Evolutionary conservation across 2,797 vertebrate species (phyloP).

Genomic region (Mastacembelus armatus): DNA sequence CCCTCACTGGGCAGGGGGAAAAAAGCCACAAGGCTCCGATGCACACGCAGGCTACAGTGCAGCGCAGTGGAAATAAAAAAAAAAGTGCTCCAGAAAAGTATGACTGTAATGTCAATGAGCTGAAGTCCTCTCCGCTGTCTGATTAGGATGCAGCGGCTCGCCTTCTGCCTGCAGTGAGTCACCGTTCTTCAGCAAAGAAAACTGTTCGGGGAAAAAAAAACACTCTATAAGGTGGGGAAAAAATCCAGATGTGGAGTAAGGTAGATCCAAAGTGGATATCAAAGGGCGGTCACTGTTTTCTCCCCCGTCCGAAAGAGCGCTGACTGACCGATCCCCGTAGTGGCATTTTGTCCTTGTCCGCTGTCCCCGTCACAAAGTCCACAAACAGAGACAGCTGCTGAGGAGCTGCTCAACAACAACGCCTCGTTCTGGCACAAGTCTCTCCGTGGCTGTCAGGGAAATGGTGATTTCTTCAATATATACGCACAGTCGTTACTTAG

Average conservation of each 20-base stretch:
- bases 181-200: slow-evolving; percentile 68
- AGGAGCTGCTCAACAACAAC: slow-evolving; percentile 61
- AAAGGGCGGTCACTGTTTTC: slow-evolving; percentile 49
- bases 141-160: slow-evolving; percentile 84
- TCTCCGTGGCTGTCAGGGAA: slow-evolving; percentile 33
- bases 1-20: slow-evolving; percentile 17
- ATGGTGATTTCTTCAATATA: slow-evolving; percentile 11
- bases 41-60: slow-evolving; percentile 70
- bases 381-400: slow-evolving; percentile 53
- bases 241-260: slow-evolving; percentile 63
- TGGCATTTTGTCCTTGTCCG: slow-evolving; percentile 82
- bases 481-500: slow-evolving; percentile 46
- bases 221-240: slow-evolving; percentile 29
- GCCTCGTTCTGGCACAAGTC: slow-evolving; percentile 45
- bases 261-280: slow-evolving; percentile 77
- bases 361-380: slow-evolving; percentile 75
- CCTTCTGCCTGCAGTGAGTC: slow-evolving; percentile 83
- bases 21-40: slow-evolving; percentile 61
- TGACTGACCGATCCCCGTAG: slow-evolving; percentile 68
- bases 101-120: slow-evolving; percentile 87
- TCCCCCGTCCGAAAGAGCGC: slow-evolving; percentile 66
- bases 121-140: slow-evolving; percentile 79
- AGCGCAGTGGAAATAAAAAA: slow-evolving; percentile 68
- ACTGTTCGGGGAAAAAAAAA: slow-evolving; percentile 65
- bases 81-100: slow-evolving; percentile 86